phyloP scores from a whole-genome alignment of 2,888 invertebrate genomes.

The Suillia variegata region DNA sequence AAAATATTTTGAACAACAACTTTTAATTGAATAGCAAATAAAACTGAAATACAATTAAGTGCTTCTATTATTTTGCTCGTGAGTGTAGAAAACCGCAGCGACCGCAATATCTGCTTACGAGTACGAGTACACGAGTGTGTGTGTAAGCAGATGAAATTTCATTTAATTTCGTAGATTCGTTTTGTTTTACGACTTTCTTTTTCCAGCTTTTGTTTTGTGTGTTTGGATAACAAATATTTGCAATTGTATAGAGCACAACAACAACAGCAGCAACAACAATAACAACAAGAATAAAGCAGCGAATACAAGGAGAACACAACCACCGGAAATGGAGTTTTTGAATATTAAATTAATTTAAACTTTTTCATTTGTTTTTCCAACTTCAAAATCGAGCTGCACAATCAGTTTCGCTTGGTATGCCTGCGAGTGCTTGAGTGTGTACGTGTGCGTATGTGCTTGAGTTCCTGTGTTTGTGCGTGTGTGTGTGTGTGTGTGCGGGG shows the following conservation, averaged over 20 bases:
- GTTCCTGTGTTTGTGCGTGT: not conserved
- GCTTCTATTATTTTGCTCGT: too few relatives aligned
- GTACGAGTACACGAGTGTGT: too few relatives aligned
- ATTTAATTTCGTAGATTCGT: slow-evolving; percentile 2
- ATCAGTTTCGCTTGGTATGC: not conserved
- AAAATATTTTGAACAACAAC: too few relatives aligned
- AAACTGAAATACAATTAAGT: too few relatives aligned
- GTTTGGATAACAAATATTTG: not conserved
- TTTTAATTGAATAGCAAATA: too few relatives aligned
- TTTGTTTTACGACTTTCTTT: too few relatives aligned
- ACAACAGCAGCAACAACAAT: not conserved
- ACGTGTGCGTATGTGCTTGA: not conserved
- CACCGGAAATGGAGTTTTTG: not conserved
- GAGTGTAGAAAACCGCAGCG: too few relatives aligned
- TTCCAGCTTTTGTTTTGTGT: not conserved
- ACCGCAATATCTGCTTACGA: not conserved
- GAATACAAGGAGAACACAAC: not conserved
- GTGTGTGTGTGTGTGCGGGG: not conserved
- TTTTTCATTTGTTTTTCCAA: slow-evolving; percentile 16
- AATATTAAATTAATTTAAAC: slow-evolving; percentile 27
- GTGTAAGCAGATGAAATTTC: slow-evolving; percentile 7
- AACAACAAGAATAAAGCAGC: not conserved
- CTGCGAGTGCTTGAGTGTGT: not conserved
- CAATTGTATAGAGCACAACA: not conserved
- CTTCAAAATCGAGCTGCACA: not conserved